Evolutionary conservation across 1,140 invertebrate genomes (phyloP).

Genomic region (Plutomurus gul): DNA sequence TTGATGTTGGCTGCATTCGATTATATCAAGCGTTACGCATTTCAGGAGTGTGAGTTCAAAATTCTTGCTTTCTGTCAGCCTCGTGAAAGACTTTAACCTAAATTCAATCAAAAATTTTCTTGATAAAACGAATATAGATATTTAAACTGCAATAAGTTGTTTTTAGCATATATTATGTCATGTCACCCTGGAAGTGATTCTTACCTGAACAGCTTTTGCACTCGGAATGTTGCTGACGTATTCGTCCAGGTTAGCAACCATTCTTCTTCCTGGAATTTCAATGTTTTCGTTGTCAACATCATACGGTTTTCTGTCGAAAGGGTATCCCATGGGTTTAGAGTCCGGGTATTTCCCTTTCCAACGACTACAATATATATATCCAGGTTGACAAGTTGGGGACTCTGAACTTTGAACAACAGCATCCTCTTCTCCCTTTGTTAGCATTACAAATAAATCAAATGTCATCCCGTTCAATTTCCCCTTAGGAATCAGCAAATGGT

Average conservation of each 20-base stretch:
- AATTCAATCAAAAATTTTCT: too few relatives aligned
- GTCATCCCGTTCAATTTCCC: constrained; percentile 70
- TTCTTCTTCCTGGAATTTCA: neutral
- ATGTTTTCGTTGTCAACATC: neutral
- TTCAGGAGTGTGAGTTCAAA: too few relatives aligned
- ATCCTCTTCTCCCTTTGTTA: constrained; percentile 76
- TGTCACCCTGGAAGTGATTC: too few relatives aligned
- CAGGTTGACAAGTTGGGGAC: neutral
- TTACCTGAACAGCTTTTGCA: constrained; percentile 3
- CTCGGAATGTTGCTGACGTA: neutral
- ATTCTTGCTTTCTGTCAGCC: too few relatives aligned
- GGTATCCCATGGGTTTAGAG: neutral
- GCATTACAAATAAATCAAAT: constrained; percentile 78
- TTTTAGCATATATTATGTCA: too few relatives aligned
- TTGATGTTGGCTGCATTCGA: too few relatives aligned
- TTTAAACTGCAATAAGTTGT: too few relatives aligned
- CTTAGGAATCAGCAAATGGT: constrained; percentile 79
- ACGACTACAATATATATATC: neutral
- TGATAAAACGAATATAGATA: too few relatives aligned
- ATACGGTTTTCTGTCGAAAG: constrained; percentile 10
- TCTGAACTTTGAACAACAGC: constrained; percentile 53
- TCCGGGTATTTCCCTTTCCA: neutral
- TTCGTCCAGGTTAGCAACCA: neutral
- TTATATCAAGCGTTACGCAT: too few relatives aligned
- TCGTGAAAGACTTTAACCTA: too few relatives aligned